phyloP scores from a whole-genome alignment of 2,113 vertebrate species.

The Corythaeola cristata region DNA sequence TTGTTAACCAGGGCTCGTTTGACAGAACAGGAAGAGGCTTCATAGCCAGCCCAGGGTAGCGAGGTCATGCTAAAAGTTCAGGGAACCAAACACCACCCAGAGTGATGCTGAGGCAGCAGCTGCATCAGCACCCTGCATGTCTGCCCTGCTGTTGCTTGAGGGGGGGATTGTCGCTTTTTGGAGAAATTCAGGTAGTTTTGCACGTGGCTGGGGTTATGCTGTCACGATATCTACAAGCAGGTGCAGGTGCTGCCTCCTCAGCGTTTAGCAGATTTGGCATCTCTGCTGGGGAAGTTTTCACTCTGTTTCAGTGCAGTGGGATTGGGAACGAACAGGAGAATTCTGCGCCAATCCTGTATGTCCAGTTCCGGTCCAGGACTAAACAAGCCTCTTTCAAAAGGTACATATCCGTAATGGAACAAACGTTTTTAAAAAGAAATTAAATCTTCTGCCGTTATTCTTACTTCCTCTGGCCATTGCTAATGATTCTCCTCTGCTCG shows the following conservation, averaged over 20 bases:
- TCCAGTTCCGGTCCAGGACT: background rate
- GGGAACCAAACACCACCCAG: background rate
- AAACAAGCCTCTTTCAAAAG: background rate
- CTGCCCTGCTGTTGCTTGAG: background rate
- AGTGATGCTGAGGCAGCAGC: background rate
- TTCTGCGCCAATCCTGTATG: background rate
- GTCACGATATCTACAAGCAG: background rate
- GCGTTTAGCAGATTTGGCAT: fast-evolving
- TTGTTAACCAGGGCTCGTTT: fast-evolving
- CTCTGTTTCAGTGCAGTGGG: background rate
- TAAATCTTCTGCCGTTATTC: background rate
- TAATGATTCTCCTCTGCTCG: background rate
- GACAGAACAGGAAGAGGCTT: fast-evolving
- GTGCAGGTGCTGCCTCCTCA: background rate
- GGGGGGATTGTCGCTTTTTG: background rate
- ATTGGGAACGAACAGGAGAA: background rate
- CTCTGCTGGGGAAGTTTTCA: background rate
- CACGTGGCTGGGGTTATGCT: fast-evolving
- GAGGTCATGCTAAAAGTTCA: background rate
- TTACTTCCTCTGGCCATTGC: background rate
- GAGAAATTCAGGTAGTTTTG: background rate
- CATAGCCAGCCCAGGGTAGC: background rate
- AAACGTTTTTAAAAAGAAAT: background rate
- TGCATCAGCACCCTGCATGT: fast-evolving
- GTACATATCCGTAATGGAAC: fast-evolving